phyloP scores from a whole-genome alignment of 2,888 invertebrate species.

The Drosophila conformis region DNA sequence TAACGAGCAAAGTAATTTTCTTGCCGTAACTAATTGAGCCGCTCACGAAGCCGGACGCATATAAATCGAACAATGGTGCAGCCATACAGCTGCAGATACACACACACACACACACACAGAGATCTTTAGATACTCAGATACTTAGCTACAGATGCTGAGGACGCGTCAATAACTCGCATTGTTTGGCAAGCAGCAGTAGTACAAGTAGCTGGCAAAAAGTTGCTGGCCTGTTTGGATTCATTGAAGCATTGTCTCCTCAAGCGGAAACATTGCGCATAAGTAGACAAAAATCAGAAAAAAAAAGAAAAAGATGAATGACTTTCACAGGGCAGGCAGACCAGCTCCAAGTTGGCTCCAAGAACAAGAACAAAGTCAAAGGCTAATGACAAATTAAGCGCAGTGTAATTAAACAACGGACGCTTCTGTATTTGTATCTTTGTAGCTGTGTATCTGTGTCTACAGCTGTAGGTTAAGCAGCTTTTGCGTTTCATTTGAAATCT shows the following conservation, averaged over 20 bases:
- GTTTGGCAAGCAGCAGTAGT: conserved; percentile 31
- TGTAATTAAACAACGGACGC: conserved; percentile 65
- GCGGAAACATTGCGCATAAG: conserved; percentile 38
- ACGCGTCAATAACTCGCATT: conserved; percentile 51
- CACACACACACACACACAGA: conserved; percentile 3
- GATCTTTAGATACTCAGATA: conserved; percentile 8
- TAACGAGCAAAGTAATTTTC: conserved; percentile 66
- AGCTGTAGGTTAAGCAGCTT: neutral
- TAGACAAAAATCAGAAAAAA: conserved; percentile 8
- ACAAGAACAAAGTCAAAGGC: conserved; percentile 63
- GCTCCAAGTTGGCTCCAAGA: conserved; percentile 14
- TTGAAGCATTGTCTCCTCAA: conserved; percentile 37
- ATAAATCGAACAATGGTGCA: conserved; percentile 64
- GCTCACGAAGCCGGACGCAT: conserved; percentile 58
- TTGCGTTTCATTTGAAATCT: neutral
- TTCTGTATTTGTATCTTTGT: conserved; percentile 28
- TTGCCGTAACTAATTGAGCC: conserved; percentile 79
- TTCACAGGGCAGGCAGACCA: conserved; percentile 26
- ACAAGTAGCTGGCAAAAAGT: conserved; percentile 11
- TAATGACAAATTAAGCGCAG: conserved; percentile 76
- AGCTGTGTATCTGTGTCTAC: conserved; percentile 4
- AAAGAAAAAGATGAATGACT: conserved; percentile 29
- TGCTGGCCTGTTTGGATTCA: conserved; percentile 28
- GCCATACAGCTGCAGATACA: conserved; percentile 34
- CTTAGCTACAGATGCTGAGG: conserved; percentile 25